phyloP scores from a whole-genome alignment of 2,888 invertebrate species.

The Lasiommata megera region DNA sequence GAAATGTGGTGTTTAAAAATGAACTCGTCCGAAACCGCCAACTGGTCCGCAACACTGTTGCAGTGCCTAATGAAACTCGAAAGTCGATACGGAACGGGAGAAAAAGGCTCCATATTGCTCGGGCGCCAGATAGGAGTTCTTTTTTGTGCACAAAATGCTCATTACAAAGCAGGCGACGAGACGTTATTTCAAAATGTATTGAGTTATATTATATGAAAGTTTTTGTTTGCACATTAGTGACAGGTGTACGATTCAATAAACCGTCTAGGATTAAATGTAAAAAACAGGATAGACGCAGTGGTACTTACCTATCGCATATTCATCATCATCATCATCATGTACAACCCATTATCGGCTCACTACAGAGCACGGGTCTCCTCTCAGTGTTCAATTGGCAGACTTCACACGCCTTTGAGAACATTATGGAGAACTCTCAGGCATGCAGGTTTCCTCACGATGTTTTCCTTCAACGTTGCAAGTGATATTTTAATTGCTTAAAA shows the following conservation, averaged over 20 bases:
- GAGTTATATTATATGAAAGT: neutral
- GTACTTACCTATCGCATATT: too few species aligned
- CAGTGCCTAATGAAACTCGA: neutral
- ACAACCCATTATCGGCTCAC: too few species aligned
- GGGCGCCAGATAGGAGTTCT: conserved; percentile 1
- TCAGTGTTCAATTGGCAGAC: too few species aligned
- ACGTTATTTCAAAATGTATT: neutral
- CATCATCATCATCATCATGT: too few species aligned
- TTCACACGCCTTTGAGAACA: too few species aligned
- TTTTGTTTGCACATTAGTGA: neutral
- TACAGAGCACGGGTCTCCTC: too few species aligned
- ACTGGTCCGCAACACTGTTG: conserved; percentile 7
- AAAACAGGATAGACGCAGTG: too few species aligned
- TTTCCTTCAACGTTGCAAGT: too few species aligned
- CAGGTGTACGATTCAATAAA: neutral
- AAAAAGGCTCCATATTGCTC: conserved; percentile 5
- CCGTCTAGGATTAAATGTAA: neutral
- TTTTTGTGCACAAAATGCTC: neutral
- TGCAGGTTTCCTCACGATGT: too few species aligned
- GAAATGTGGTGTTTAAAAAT: conserved; percentile 2
- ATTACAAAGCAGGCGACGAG: conserved; percentile 2
- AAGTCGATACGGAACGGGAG: conserved; percentile 4
- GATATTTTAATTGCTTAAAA: too few species aligned
- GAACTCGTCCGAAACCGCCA: neutral
- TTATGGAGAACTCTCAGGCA: too few species aligned